Base-by-base conservation (phyloP, 2,888 invertebrate genomes). In the Elegia similella region DNA sequence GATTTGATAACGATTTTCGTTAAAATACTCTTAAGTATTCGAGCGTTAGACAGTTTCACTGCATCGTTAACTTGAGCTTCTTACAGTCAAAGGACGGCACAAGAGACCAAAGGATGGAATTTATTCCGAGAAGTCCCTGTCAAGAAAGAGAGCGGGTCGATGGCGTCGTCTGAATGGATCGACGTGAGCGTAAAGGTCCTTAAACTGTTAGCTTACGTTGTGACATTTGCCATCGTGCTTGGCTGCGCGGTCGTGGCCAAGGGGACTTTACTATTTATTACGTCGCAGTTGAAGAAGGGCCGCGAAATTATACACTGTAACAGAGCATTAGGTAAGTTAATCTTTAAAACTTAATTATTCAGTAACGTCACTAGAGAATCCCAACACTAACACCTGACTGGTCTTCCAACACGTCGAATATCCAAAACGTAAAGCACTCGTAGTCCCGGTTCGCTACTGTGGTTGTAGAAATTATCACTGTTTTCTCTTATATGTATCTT, bases 41-140 rank as follows among this genome's bases (percentile, higher is more conserved):
- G n/a, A n/a, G n/a, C n/a, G n/a, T 23, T 23, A 23, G 23, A 23
- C 2, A 23, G 23, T 23, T 23, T 23, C 23, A 3, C 23, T 23
- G 23, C 23, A 46, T 42, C 42, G 54, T 54, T 50, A 38, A 50
- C 42, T n/a, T 16, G 8, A 32, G 13, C 46, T 42, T 55, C 56
- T 70, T 71, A 43, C 76, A 93, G 93, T 60, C 89, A 92, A 73
- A 80, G 92, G 63, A 91, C 92, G 64, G 84, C 89, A 38, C 85
- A 93, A 87, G 92, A 93, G 68, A 82, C 88, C 7, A 92, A 93
- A 75, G 91, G 94, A 88, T 98, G 97, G 97, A 95, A 97, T 75
- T 92, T 95, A 12, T 97, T 97, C 80, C 93, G 95, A 71, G 94
- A 95, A 69, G 92, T 95, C 8, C 96, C 96, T 0, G 92, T 94